phyloP scores from a whole-genome alignment of 2,113 vertebrate species.

The Dipodomys spectabilis region DNA sequence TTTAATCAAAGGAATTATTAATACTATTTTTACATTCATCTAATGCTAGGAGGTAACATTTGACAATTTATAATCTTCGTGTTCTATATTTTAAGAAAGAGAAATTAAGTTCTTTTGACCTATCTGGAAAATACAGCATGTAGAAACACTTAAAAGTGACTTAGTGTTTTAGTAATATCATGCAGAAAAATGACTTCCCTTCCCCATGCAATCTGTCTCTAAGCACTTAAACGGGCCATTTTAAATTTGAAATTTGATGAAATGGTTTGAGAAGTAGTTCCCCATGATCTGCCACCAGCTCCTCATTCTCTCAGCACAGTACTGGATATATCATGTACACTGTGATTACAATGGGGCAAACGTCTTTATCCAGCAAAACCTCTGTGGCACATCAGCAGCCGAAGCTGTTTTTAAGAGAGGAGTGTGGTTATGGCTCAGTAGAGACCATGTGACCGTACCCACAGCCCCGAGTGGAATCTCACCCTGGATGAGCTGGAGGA shows the following conservation, averaged over 20 bases:
- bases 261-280: slow-evolving; percentile 12
- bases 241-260: slow-evolving; percentile 37
- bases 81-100: slow-evolving; percentile 27
- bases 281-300: not conserved
- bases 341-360: not conserved
- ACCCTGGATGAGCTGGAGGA: not conserved
- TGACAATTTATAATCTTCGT: slow-evolving; percentile 16
- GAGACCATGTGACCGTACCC: not conserved
- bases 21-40: slow-evolving; percentile 40
- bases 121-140: not conserved
- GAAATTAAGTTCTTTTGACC: slow-evolving; percentile 33
- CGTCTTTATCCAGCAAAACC: slow-evolving; percentile 22
- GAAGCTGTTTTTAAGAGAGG: not conserved
- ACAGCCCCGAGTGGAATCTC: not conserved
- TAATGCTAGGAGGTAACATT: not conserved
- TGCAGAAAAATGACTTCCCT: not conserved
- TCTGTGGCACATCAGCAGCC: not conserved
- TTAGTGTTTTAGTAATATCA: slow-evolving; percentile 34
- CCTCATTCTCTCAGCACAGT: not conserved
- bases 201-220: not conserved
- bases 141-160: slow-evolving; percentile 27
- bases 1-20: slow-evolving; percentile 28
- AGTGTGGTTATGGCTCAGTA: not conserved
- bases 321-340: not conserved
- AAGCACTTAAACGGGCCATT: not conserved